Evolutionary conservation across 2,888 invertebrate species (phyloP).

Genomic region (Byasa hedistus): DNA sequence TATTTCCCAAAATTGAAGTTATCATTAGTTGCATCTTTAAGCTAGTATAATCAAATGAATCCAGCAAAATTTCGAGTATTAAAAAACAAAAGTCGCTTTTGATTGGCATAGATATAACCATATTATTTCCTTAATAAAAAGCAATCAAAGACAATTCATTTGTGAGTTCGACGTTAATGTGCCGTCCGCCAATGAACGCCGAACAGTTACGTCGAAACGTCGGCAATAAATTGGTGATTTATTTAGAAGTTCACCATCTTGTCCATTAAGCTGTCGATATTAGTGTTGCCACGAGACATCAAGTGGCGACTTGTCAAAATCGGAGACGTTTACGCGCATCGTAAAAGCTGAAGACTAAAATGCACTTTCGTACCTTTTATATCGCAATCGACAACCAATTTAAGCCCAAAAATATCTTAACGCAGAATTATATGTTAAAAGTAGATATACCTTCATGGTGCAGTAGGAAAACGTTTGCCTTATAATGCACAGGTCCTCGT

Average conservation of each 20-base stretch:
- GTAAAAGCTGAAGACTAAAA: constrained; percentile 16
- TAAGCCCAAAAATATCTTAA: too few species aligned
- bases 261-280: constrained; percentile 21
- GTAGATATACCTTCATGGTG: too few species aligned
- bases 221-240: constrained; percentile 26
- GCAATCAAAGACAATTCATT: constrained; percentile 24
- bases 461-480: too few species aligned
- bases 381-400: too few species aligned
- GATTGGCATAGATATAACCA: constrained; percentile 15
- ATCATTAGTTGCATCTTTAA: too few species aligned
- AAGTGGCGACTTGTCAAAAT: constrained; percentile 18
- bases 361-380: constrained; percentile 2
- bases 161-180: constrained; percentile 19
- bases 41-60: too few species aligned
- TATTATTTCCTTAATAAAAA: constrained; percentile 25
- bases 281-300: constrained; percentile 11
- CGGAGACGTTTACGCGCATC: constrained; percentile 21
- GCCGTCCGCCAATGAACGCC: constrained; percentile 14
- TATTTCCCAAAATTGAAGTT: too few species aligned
- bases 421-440: too few species aligned
- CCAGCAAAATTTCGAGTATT: background rate
- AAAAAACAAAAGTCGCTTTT: background rate
- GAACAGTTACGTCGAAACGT: constrained; percentile 9
- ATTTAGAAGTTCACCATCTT: background rate
- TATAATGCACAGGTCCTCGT: too few species aligned